phyloP scores from a whole-genome alignment of 2,113 vertebrate species.

The Megaceryle maxima region DNA sequence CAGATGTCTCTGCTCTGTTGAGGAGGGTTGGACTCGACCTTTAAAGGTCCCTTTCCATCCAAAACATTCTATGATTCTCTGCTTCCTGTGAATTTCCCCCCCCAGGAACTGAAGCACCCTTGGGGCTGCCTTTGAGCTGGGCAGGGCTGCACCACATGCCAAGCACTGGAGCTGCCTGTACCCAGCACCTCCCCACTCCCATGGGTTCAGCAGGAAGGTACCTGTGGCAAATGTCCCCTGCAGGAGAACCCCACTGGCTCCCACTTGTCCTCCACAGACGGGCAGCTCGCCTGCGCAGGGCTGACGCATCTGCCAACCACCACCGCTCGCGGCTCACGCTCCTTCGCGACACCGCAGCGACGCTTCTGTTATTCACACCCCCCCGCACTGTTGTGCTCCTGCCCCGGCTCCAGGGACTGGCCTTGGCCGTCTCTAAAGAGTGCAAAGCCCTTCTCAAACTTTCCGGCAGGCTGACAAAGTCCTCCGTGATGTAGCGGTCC shows the following conservation, averaged over 20 bases:
- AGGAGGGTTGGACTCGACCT: no score
- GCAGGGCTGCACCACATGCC: neutral
- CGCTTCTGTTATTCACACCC: neutral
- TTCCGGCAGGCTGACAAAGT: neutral
- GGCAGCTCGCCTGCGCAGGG: neutral
- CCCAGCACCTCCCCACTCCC: neutral
- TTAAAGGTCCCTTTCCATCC: no score
- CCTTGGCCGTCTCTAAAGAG: neutral
- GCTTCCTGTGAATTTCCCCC: neutral
- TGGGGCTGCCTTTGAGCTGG: neutral
- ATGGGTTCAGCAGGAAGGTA: neutral
- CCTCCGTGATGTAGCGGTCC: neutral
- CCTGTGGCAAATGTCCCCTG: neutral
- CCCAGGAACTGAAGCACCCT: neutral
- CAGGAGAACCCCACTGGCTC: neutral
- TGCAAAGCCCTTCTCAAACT: neutral
- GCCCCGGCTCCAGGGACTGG: neutral
- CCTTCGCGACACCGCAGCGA: neutral
- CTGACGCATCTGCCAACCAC: no score
- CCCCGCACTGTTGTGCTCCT: no score
- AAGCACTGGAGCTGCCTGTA: neutral
- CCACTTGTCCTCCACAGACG: neutral
- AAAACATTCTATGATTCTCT: neutral
- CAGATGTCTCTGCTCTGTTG: no score
- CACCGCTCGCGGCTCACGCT: neutral